Percentiles rank a stretch among this genome's conserved stretches.
Evolutionary conservation across 2,888 invertebrate genomes (phyloP).

Genomic region (Sphaerophoria taeniata): DNA sequence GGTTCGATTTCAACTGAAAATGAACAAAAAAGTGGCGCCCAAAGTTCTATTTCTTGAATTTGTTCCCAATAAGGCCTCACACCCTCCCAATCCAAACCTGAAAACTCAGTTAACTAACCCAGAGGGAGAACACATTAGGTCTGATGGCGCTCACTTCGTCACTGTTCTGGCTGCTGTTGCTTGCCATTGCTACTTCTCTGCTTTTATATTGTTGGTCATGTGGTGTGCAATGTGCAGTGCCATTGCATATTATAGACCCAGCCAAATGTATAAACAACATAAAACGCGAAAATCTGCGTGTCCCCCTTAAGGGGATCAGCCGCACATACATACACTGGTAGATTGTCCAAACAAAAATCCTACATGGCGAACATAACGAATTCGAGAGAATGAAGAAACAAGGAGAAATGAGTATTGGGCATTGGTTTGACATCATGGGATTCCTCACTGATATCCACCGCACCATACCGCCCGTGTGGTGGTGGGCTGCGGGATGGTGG

Average conservation of each 20-base stretch:
- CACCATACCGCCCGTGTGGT: slow-evolving; percentile 50
- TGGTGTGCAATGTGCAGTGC: slow-evolving; percentile 48
- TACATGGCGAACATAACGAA: too few relatives aligned
- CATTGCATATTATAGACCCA: slow-evolving; percentile 4
- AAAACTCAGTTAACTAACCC: slow-evolving; percentile 46
- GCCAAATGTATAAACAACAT: slow-evolving; percentile 51
- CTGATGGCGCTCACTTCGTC: slow-evolving; percentile 73
- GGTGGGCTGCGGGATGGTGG: slow-evolving; percentile 48
- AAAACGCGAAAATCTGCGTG: slow-evolving; percentile 71
- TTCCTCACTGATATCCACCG: slow-evolving; percentile 8
- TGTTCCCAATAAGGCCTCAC: background rate
- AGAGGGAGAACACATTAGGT: slow-evolving; percentile 71
- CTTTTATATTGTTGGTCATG: slow-evolving; percentile 67
- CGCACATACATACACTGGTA: slow-evolving; percentile 48
- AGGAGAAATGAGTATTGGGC: background rate
- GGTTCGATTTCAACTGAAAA: background rate
- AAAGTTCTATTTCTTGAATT: background rate
- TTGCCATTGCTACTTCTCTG: slow-evolving; percentile 39
- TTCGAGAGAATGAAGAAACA: slow-evolving; percentile 13
- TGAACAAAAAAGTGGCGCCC: background rate
- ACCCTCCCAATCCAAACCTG: background rate
- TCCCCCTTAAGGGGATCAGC: slow-evolving; percentile 62
- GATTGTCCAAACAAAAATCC: slow-evolving; percentile 1
- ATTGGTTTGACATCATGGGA: background rate
- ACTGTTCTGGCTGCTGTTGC: slow-evolving; percentile 59